Evolutionary conservation across 2,888 invertebrate species (phyloP).

Genomic region (Trichopria drosophilae): DNA sequence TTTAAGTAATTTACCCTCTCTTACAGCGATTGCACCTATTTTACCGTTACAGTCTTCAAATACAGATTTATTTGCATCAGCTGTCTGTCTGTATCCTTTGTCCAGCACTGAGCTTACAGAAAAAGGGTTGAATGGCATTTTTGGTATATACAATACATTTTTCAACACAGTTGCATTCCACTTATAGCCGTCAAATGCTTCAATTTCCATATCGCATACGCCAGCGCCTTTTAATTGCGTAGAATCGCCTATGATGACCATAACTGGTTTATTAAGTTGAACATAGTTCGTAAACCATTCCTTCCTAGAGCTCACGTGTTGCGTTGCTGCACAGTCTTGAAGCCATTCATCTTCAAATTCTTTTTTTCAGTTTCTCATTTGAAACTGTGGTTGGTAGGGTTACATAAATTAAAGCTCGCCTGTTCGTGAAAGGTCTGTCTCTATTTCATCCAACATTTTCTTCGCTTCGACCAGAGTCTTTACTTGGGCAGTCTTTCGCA

Average conservation of each 20-base stretch:
- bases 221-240: slow-evolving; percentile 38
- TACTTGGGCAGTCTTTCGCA: no score
- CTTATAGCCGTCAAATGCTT: slow-evolving; percentile 38
- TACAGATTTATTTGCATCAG: slow-evolving; percentile 33
- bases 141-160: slow-evolving; percentile 32
- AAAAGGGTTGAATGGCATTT: slow-evolving; percentile 38
- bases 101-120: no score
- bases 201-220: slow-evolving; percentile 36
- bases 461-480: no score
- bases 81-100: slow-evolving; percentile 37
- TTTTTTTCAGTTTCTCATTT: no score
- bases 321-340: no score
- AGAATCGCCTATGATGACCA: slow-evolving; percentile 35
- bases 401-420: slow-evolving; percentile 4
- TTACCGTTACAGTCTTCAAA: slow-evolving; percentile 29
- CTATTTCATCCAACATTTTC: no score
- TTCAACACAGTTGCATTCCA: slow-evolving; percentile 34
- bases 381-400: neutral
- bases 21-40: slow-evolving; percentile 29
- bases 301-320: no score
- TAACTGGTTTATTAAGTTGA: slow-evolving; percentile 2
- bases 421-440: no score
- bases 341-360: no score
- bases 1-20: slow-evolving; percentile 31
- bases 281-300: no score